Percentiles rank a stretch among this genome's conserved stretches.
These are phyloP conservation scores for Pantelozetes paolii DNA, from an alignment of 2,888 invertebrate species.

Conservation along the genomic window DNA sequence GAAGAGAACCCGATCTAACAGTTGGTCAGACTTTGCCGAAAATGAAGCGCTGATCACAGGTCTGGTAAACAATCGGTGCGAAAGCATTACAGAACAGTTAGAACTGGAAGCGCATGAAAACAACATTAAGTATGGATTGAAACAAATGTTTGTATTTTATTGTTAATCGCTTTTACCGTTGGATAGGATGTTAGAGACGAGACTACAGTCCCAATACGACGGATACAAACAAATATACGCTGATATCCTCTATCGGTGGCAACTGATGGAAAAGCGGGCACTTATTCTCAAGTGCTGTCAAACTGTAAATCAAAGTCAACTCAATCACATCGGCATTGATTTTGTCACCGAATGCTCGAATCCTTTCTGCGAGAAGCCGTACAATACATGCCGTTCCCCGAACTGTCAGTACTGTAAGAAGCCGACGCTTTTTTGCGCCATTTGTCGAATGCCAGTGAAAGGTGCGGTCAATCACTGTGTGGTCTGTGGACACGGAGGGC, in stretches of 20 bases:
- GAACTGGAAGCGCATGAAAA: constrained; percentile 52
- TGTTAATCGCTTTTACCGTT: neutral
- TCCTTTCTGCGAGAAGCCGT: constrained; percentile 64
- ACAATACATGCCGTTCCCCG: constrained; percentile 48
- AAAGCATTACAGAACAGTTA: constrained; percentile 44
- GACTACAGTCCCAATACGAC: constrained; percentile 64
- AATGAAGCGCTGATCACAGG: constrained; percentile 49
- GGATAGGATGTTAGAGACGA: constrained; percentile 55
- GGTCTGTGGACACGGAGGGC: constrained; percentile 89
- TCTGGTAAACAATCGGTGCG: neutral
- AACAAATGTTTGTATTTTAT: neutral
- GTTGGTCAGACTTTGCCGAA: constrained; percentile 80
- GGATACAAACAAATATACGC: constrained; percentile 81
- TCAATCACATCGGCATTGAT: neutral
- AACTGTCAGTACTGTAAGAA: constrained; percentile 67
- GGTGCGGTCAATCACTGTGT: constrained; percentile 77
- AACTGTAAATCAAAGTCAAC: constrained; percentile 2
- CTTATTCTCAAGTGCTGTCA: constrained; percentile 61
- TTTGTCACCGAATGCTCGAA: constrained; percentile 60
- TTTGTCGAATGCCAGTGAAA: constrained; percentile 79
- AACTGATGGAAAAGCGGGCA: constrained; percentile 71
- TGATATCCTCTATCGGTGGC: constrained; percentile 80
- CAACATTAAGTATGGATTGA: constrained; percentile 47
- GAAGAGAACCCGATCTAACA: constrained; percentile 67
- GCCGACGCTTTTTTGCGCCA: constrained; percentile 70